Evolutionary conservation across 2,888 invertebrate species (phyloP), one percentile per base, ranked within the genome.

Genomic region (Melanchra persicariae): DNA sequence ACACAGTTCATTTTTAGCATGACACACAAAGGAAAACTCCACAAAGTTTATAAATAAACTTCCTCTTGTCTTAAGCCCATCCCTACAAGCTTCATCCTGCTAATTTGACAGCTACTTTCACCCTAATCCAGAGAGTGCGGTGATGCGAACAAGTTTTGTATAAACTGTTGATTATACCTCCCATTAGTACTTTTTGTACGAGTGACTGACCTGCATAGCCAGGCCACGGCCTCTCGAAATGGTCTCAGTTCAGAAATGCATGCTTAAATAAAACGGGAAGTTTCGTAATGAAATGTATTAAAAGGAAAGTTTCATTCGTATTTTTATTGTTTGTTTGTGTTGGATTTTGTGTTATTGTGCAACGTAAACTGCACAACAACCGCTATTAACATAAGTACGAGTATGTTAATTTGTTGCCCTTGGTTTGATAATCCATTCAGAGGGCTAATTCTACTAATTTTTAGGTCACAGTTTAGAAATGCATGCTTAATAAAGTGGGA

Each of bases 151-250:
- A 59, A 80, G 70, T 65, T 72, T 55, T 64, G 85, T 81, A 71
- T 76, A 79, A 84, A 79, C 81, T 63, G 76, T 70, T 69, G 74
- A 77, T 83, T 83, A 81, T 81, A 85, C 67, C 60, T n/a, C 6
- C 63, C 73, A 73, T 83, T 85, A 85, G 64, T 57, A 55, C 76
- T 73, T 76, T 85, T 83, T 70, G 62, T 74, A 54, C 72, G 59
- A 65, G 49, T 73, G 70, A 74, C 59, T 58, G 52, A 72, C 52
- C 34, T 66, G 66, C 74, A 74, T 74, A 61, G 47, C 66, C 7
- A 37, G 51, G 51, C 52, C 30, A n/a, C 51, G 51, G 51, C 61
- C 66, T 67, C 43, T 17, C 15, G 43, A 68, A 83, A 77, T 79
- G 79, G 74, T 12, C 55, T 17, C 51, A 61, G 66, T 64, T 70